A percentile compares a stretch with the other conserved stretches of the same genome.
Evolutionary conservation across 2,113 vertebrate genomes (phyloP).

Genomic region (Pelvicachromis taeniatus): DNA sequence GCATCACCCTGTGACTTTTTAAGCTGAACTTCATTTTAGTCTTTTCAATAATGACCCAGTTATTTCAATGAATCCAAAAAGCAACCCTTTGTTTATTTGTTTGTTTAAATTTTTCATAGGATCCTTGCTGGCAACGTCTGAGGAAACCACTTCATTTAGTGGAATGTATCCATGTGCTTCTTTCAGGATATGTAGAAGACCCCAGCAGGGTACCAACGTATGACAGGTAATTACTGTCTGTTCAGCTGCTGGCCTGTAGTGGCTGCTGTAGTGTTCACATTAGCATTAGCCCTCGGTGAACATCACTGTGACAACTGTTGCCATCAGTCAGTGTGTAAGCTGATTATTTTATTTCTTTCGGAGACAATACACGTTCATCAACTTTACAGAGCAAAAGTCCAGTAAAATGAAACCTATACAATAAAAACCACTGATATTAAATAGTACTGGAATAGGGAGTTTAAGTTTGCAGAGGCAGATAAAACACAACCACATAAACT

Average conservation of each 20-base stretch:
- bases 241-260: background rate
- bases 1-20: background rate
- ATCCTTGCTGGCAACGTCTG: slow-evolving; percentile 91
- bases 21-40: background rate
- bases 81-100: background rate
- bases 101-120: slow-evolving; percentile 60
- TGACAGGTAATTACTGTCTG: slow-evolving; percentile 71
- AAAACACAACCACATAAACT: background rate
- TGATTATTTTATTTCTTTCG: background rate
- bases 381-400: background rate
- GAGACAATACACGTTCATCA: background rate
- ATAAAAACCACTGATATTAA: background rate
- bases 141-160: slow-evolving; percentile 91
- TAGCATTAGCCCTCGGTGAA: background rate
- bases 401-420: background rate
- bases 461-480: background rate
- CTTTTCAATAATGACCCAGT: background rate
- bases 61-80: background rate
- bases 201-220: slow-evolving; percentile 83
- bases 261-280: background rate
- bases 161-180: slow-evolving; percentile 89
- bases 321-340: background rate
- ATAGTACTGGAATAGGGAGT: background rate
- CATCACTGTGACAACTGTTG: background rate
- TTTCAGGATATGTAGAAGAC: slow-evolving; percentile 86